These are phyloP conservation scores for Pedetes capensis DNA, from an alignment of 2,113 vertebrate genomes.

Conservation along the genomic window DNA sequence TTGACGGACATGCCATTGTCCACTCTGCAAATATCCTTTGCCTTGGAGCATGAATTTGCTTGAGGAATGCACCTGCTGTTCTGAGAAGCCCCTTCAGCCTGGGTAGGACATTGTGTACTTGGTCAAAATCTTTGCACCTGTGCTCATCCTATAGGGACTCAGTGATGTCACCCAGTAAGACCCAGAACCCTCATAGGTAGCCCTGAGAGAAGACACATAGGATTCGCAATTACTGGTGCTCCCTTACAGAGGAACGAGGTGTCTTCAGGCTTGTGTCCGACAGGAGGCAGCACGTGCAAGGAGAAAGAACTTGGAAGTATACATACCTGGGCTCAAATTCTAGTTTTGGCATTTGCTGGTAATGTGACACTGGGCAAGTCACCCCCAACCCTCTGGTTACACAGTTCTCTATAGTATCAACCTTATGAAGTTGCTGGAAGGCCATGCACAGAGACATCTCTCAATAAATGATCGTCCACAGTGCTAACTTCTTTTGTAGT, in stretches of 20 bases:
- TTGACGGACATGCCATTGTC: not conserved
- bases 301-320: not conserved
- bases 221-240: not conserved
- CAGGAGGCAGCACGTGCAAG: not conserved
- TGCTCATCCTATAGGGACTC: not conserved
- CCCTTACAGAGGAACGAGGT: not conserved
- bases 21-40: not conserved
- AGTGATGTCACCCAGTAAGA: not conserved
- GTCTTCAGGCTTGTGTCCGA: not conserved
- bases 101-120: not conserved
- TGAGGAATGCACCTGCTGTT: not conserved
- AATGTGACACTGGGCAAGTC: not conserved
- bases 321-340: not conserved
- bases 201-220: not conserved
- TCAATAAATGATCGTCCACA: accelerated
- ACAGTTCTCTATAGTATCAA: not conserved
- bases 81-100: not conserved
- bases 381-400: not conserved
- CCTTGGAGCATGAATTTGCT: not conserved
- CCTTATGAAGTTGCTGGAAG: not conserved
- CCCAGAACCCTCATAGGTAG: not conserved
- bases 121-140: not conserved
- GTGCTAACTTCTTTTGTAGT: not conserved
- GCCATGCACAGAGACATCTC: not conserved
- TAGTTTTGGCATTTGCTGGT: not conserved